Evolutionary conservation across 2,888 invertebrate species (phyloP).

Genomic region (Tribolium freemani): DNA sequence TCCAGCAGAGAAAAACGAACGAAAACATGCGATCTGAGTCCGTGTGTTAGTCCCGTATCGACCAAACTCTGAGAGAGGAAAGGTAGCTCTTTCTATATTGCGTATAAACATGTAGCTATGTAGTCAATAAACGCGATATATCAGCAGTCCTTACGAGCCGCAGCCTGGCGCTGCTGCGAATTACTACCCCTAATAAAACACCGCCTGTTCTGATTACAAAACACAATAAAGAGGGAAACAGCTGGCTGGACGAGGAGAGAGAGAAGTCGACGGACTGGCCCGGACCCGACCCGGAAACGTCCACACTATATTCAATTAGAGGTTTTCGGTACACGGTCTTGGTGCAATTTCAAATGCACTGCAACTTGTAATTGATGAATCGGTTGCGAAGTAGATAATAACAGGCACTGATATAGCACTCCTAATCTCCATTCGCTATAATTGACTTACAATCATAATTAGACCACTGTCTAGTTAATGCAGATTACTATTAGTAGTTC

Average conservation of each 20-base stretch:
- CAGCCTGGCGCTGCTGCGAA: conserved; percentile 60
- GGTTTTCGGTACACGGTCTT: not conserved
- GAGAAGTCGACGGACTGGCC: not conserved
- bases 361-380: conserved; percentile 5
- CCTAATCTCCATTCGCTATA: not conserved
- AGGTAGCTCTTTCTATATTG: conserved; percentile 36
- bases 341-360: conserved; percentile 6
- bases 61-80: conserved; percentile 35
- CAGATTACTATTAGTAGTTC: no score
- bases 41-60: conserved; percentile 18
- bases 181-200: conserved; percentile 64
- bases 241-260: conserved; percentile 22
- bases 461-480: no score
- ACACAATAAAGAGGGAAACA: conserved; percentile 60
- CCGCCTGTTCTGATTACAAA: conserved; percentile 65
- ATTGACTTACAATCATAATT: not conserved
- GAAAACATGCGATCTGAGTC: conserved; percentile 20
- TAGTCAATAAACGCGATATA: conserved; percentile 64
- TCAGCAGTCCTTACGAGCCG: conserved; percentile 62
- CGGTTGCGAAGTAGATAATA: not conserved
- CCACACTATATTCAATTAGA: conserved; percentile 14
- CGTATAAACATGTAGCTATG: conserved; percentile 62
- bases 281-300: conserved; percentile 24
- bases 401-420: not conserved
- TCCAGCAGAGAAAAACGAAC: conserved; percentile 15